Evolutionary conservation across 2,797 vertebrate species (phyloP).

Genomic region (Danionella dracula): DNA sequence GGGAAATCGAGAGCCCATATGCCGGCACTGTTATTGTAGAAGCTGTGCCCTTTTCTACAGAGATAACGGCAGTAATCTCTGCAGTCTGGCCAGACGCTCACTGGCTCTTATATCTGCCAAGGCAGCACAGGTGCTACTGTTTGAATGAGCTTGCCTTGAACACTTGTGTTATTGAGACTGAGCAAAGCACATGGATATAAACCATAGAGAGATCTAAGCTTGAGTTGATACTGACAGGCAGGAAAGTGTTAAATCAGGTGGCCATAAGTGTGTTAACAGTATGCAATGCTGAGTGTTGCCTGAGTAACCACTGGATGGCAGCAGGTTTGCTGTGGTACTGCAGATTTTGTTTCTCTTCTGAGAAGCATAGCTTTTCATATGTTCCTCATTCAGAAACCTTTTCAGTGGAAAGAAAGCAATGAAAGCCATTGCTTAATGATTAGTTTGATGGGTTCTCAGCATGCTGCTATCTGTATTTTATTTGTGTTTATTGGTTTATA

Average conservation of each 20-base stretch:
- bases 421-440: too few relatives aligned
- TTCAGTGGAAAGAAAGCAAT: not conserved
- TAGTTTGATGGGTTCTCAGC: too few relatives aligned
- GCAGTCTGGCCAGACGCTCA: conserved; percentile 30
- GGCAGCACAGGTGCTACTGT: conserved; percentile 37
- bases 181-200: not conserved
- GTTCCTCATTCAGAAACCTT: not conserved
- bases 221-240: too few relatives aligned
- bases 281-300: conserved; percentile 13
- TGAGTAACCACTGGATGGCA: conserved; percentile 25
- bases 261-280: conserved; percentile 7
- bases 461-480: too few relatives aligned
- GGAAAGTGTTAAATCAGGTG: not conserved
- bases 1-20: conserved; percentile 23
- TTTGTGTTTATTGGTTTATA: too few relatives aligned
- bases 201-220: not conserved
- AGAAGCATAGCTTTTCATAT: not conserved
- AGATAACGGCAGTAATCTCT: conserved; percentile 45
- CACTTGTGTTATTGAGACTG: not conserved
- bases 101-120: conserved; percentile 34
- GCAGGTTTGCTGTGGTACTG: conserved; percentile 25
- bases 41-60: conserved; percentile 46
- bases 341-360: not conserved
- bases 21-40: conserved; percentile 44
- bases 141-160: conserved; percentile 23